These are phyloP conservation scores for Drosophila vallismaia DNA, from an alignment of 2,888 invertebrate species.

Conservation along the genomic window DNA sequence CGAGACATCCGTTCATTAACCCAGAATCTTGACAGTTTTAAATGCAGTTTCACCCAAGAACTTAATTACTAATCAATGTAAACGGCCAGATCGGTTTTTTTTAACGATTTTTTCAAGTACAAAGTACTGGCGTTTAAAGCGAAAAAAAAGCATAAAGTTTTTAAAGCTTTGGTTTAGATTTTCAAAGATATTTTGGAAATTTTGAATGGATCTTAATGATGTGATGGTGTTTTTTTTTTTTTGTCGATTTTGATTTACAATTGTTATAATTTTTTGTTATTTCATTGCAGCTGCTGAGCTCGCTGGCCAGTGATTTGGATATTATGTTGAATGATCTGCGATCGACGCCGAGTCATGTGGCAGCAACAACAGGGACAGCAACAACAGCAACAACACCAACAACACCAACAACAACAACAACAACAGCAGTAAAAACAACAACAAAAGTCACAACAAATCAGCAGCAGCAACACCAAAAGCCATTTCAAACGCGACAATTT, in stretches of 20 bases:
- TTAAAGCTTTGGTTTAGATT: not conserved
- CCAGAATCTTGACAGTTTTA: constrained; percentile 58
- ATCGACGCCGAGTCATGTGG: constrained; percentile 85
- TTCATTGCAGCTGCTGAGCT: constrained; percentile 89
- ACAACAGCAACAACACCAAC: constrained; percentile 51
- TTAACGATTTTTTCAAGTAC: constrained; percentile 10
- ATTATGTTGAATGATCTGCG: constrained; percentile 93
- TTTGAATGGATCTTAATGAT: not conserved
- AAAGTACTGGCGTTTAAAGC: not conserved
- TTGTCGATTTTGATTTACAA: not conserved
- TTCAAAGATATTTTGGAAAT: not conserved
- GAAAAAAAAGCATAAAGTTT: not conserved
- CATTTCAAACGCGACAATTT: constrained; percentile 41
- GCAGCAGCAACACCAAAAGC: constrained; percentile 58
- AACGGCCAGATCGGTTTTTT: too few species aligned
- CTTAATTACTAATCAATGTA: constrained; percentile 55
- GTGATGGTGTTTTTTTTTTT: not conserved
- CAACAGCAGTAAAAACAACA: constrained; percentile 41
- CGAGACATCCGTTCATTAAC: constrained; percentile 70
- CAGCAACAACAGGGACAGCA: constrained; percentile 53
- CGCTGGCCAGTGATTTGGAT: constrained; percentile 93
- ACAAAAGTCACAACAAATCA: constrained; percentile 56
- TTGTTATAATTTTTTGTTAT: not conserved
- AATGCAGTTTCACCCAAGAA: constrained; percentile 35
- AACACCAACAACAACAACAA: constrained; percentile 41